Base-by-base conservation (phyloP, 2,797 vertebrate species). In the Pseudomugil tenellus region DNA sequence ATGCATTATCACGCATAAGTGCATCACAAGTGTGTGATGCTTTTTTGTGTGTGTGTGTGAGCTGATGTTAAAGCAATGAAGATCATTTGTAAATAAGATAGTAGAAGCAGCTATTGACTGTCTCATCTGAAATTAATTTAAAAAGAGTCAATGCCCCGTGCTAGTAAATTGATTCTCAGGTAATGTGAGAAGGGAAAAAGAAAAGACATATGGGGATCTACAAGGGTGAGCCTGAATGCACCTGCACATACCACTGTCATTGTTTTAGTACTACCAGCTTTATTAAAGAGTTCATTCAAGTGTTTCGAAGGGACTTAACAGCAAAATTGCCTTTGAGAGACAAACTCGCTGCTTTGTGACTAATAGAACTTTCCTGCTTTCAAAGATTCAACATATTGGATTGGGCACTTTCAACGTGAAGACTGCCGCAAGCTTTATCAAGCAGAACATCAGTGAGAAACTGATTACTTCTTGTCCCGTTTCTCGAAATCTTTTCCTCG, bases 201-300 rank as follows among this genome's bases (percentile, higher is more conserved):
- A 52, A 52, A 14, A 52, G 5, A 28, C 23, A 52, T 53, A 19
- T 29, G 25, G 3, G 37, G 62, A 28, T 53, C 5, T 48, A 37
- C 64, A 41, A 34, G 53, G 54, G 46, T 66, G 46, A 31, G 34
- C 61, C 31, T 32, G 57, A 65, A 23, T 14, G 21, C 48, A 64
- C 70, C 43, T 53, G 37, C 53, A 67, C 43, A 52, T 57, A 62
- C 41, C 41, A 35, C 28, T 63, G 55, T 37, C 34, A 73, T 63
- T 63, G 66, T 77, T 72, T 64, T 17, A 60, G 58, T 11, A 28
- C 53, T 4, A 23, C 60, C 63, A 25, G 63, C 49, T 70, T 74
- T 78, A 78, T 84, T 89, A 79, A 74, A 78, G 67, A 26, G 46
- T 67, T 84, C 78, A 84, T 84, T 87, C 56, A 46, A 79, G 61